These are phyloP conservation scores for Cossypha niveicapilla DNA, from an alignment of 2,797 vertebrate genomes.

Conservation along the genomic window DNA sequence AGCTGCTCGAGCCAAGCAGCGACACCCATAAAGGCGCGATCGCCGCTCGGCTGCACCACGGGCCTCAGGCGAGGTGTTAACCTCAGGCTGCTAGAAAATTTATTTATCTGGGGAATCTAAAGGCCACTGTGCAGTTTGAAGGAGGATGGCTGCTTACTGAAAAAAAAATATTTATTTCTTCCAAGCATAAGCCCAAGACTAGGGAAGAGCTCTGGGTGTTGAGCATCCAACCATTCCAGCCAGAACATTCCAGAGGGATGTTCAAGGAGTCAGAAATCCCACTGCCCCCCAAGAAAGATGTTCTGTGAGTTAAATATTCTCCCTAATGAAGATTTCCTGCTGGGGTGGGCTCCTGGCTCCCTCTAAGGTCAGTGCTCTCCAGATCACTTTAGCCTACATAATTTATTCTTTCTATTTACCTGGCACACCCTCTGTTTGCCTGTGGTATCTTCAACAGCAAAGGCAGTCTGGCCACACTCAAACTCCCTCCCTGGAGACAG, in stretches of 20 bases:
- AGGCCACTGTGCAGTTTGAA: background rate
- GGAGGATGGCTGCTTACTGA: background rate
- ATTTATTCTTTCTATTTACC: background rate
- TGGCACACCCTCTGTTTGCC: constrained; percentile 5
- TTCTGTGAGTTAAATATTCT: background rate
- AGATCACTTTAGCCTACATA: background rate
- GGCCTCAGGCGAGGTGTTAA: background rate
- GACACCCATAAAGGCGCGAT: background rate
- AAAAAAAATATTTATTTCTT: background rate
- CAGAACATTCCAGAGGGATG: background rate
- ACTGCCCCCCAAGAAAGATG: background rate
- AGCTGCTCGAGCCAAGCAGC: background rate
- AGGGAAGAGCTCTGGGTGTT: background rate
- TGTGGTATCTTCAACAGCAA: background rate
- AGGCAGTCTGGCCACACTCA: background rate
- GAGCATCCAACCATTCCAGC: background rate
- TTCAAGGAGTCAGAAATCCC: background rate
- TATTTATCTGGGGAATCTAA: background rate
- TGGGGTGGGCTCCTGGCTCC: background rate
- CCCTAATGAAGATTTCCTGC: background rate
- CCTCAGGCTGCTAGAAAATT: background rate
- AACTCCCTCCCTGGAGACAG: background rate
- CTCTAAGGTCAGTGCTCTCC: background rate
- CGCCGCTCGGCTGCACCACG: fast-evolving
- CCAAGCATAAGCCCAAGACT: background rate